Percentiles rank a stretch among this genome's conserved stretches.
Evolutionary conservation across 2,797 vertebrate species (phyloP).

Genomic region (Centroberyx gerrardi): DNA sequence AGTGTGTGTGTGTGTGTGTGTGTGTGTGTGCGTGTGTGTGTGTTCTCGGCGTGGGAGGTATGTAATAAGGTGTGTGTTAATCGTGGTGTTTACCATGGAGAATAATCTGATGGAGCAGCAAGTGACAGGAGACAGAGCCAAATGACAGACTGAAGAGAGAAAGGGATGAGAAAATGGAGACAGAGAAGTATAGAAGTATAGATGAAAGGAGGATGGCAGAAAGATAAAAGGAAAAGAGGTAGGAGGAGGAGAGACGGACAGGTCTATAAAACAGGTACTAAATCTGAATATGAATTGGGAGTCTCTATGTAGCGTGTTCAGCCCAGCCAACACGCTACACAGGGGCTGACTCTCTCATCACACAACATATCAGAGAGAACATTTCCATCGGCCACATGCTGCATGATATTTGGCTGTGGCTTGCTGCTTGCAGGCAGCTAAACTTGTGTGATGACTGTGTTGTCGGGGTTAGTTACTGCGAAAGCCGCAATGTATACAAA

Average conservation of each 20-base stretch:
- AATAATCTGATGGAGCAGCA: conserved; percentile 7
- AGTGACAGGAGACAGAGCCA: not conserved
- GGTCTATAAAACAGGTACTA: not conserved
- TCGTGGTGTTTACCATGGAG: not conserved
- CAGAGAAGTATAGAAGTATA: not conserved
- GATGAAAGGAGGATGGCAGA: not conserved
- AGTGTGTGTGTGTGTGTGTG: not conserved
- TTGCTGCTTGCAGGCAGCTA: no score
- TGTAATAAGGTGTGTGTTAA: conserved; percentile 6
- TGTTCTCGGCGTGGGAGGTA: not conserved
- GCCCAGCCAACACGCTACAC: no score
- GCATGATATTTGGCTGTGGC: no score
- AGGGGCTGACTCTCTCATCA: no score
- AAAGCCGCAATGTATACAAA: no score
- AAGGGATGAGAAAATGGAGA: not conserved
- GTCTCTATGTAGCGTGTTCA: not conserved
- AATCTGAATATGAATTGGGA: not conserved
- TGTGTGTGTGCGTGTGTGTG: not conserved
- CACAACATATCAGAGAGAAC: no score
- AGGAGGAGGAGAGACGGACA: not conserved
- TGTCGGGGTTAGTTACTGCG: no score
- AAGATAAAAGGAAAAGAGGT: not conserved
- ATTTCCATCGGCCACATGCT: no score
- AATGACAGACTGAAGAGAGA: not conserved
- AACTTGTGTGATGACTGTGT: no score